Base-by-base conservation (phyloP, 2,113 vertebrate genomes). In the Sprattus sprattus region DNA sequence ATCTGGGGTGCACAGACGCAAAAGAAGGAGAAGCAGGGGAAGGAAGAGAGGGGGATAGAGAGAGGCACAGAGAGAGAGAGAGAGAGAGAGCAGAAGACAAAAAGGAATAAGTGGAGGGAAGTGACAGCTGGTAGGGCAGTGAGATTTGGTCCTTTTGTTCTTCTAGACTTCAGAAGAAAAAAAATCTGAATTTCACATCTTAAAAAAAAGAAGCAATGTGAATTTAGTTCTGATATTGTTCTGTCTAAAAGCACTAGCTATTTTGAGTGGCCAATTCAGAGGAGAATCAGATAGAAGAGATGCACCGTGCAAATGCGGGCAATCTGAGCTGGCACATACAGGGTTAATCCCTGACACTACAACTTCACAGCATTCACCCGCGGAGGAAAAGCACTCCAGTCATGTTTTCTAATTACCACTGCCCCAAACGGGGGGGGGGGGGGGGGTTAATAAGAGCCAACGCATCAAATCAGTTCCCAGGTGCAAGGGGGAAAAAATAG, bases 1-100 rank as follows among this genome's bases (percentile, higher is more conserved):
- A 86, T 97, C 98, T 99, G 93, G 89, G 64, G 88, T 67, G 81
- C 0, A 15, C 71, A 82, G 60, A 49, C 7, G 50, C 9, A 25
- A 83, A 15, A 89, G 89, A 90, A 83, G 64, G 82, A 90, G 92
- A 90, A n/a, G 2, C 20, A 64, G 90, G 91, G 89, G 83, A 93
- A 88, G 91, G 49, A 89, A 45, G 49, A 78, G 13, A 52, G 83
- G 45, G 83, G 45, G 81, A 39, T 39, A 57, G 52, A 16, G 9
- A 46, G n/a, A 15, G 22, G 60, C 54, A n/a, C 28, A 89, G 32
- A 78, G 57, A 60, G 64, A 44, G 2, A 88, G 75, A 75, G 50
- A 84, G 22, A 86, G 60, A 32, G 85, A 90, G 44, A 85, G 82
- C 44, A 39, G 28, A 52, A 25, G 20, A 83, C 10, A 46, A 10